Conservation (phyloP, 1,140 invertebrate species). For the Drosophila nannoptera region DNA sequence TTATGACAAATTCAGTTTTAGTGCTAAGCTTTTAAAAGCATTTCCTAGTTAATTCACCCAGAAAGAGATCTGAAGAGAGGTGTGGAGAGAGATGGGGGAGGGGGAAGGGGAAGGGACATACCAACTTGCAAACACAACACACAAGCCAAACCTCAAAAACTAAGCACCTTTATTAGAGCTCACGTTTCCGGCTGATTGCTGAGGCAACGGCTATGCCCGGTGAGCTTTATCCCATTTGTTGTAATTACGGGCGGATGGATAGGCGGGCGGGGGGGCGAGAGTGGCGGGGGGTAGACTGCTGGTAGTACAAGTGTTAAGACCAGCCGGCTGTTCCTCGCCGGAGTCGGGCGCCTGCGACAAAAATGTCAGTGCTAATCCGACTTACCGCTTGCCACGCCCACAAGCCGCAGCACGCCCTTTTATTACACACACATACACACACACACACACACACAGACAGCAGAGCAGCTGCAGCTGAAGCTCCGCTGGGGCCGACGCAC, state of each 20-base stretch:
- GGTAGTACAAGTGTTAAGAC: slow-evolving; percentile 74
- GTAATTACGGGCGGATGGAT: slow-evolving; percentile 72
- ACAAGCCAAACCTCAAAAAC: slow-evolving; percentile 22
- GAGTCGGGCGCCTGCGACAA: slow-evolving; percentile 9
- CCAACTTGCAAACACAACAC: background rate
- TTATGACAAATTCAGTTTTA: slow-evolving; percentile 49
- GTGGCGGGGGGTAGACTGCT: no score
- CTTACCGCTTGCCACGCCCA: slow-evolving; percentile 20
- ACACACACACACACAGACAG: no score
- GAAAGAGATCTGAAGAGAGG: no score
- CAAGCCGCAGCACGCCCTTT: background rate
- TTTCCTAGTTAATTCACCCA: slow-evolving; percentile 50
- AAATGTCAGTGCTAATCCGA: slow-evolving; percentile 23
- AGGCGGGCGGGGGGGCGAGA: no score
- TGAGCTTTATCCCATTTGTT: slow-evolving; percentile 61
- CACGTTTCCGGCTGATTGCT: slow-evolving; percentile 69
- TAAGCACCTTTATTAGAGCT: slow-evolving; percentile 67
- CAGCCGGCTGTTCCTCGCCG: background rate
- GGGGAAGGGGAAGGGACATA: no score
- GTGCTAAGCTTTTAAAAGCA: slow-evolving; percentile 60
- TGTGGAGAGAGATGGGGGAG: background rate
- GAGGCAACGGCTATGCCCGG: slow-evolving; percentile 17
- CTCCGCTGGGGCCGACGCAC: slow-evolving; percentile 30
- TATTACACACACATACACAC: no score
- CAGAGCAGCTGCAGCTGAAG: background rate